These are phyloP conservation scores for Galaxea fascicularis DNA, from an alignment of 92 coral and sea anemone species.

Conservation along the genomic window DNA sequence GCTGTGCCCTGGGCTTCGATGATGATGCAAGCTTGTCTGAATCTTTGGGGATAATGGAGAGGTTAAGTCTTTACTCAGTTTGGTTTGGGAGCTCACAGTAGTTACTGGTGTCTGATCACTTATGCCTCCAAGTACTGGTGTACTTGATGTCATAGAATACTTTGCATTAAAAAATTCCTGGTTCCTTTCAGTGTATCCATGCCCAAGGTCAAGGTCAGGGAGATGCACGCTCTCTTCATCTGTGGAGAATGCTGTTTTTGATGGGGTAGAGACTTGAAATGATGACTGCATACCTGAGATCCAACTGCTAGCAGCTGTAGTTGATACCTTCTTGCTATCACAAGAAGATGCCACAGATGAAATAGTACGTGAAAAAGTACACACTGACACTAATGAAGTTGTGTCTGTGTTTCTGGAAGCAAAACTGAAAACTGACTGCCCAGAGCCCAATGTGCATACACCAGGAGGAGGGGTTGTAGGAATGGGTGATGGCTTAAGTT, in stretches of 20 bases:
- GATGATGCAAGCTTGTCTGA: constrained; percentile 7
- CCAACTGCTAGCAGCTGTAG: neutral
- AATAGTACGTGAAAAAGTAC: constrained; percentile 26
- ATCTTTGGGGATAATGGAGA: constrained; percentile 28
- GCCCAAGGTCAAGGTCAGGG: neutral
- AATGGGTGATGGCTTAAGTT: constrained; percentile 43
- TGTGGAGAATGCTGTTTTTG: neutral
- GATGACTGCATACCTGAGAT: constrained; percentile 12
- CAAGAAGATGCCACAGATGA: constrained; percentile 33
- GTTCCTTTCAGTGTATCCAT: neutral
- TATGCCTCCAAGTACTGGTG: constrained; percentile 15
- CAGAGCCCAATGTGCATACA: constrained; percentile 47
- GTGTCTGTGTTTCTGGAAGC: constrained; percentile 63
- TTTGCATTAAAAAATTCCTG: neutral
- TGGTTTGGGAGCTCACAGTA: neutral
- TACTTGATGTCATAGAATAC: constrained; percentile 7
- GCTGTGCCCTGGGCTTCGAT: constrained; percentile 78
- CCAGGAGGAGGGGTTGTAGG: constrained; percentile 60
- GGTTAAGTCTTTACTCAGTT: neutral
- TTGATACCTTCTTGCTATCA: neutral
- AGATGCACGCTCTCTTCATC: neutral
- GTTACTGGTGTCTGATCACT: constrained; percentile 7
- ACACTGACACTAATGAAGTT: constrained; percentile 54
- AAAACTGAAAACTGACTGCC: constrained; percentile 68
- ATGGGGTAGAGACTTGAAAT: neutral